phyloP scores from a whole-genome alignment of 2,797 vertebrate genomes.

The Sternotherus odoratus region DNA sequence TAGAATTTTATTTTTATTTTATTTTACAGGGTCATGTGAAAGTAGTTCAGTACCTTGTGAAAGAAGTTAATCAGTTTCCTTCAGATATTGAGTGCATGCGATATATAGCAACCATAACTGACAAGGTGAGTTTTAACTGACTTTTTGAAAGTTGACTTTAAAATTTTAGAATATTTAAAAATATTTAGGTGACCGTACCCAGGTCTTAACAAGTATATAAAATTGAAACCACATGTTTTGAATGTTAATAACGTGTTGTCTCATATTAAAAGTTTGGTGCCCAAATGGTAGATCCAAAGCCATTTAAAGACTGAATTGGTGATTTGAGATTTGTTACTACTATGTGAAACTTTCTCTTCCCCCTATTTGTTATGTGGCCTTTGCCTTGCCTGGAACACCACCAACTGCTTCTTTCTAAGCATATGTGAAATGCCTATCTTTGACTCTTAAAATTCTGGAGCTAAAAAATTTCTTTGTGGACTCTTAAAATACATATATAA shows the following conservation, averaged over 20 bases:
- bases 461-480: background rate
- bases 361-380: background rate
- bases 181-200: background rate
- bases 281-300: background rate
- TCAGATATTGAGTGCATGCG: slow-evolving; percentile 99
- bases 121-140: slow-evolving; percentile 88
- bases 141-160: background rate
- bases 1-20: background rate
- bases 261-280: background rate
- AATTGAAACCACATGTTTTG: fast-evolving
- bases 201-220: background rate
- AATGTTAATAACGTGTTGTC: background rate
- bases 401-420: background rate
- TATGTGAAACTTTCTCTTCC: background rate
- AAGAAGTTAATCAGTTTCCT: slow-evolving; percentile 98
- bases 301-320: background rate
- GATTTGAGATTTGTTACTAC: background rate
- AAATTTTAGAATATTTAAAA: background rate
- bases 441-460: background rate
- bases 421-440: background rate
- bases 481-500: background rate
- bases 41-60: slow-evolving; percentile 98
- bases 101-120: slow-evolving; percentile 98
- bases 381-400: background rate
- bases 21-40: slow-evolving; percentile 94